Evolutionary conservation across 2,888 invertebrate genomes (phyloP).

Genomic region (Acleris sparsana): DNA sequence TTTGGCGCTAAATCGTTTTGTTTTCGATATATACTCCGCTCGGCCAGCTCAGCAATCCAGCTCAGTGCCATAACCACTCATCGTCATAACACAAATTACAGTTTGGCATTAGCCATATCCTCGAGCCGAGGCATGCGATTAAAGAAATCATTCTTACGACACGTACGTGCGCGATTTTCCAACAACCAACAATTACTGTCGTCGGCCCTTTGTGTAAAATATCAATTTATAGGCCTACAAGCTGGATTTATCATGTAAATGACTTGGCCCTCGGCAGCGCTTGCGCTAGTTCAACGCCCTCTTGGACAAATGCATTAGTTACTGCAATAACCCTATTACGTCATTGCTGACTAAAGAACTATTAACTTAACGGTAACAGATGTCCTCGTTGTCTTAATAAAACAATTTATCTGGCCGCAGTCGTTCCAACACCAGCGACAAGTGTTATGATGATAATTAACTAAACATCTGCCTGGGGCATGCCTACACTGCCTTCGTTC

Average conservation of each 20-base stretch:
- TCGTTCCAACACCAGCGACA: slow-evolving; percentile 10
- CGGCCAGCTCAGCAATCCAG: slow-evolving; percentile 30
- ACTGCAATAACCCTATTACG: slow-evolving; percentile 34
- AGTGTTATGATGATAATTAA: background rate
- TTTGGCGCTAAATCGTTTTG: slow-evolving; percentile 7
- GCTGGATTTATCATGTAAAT: slow-evolving; percentile 41
- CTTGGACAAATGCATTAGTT: slow-evolving; percentile 44
- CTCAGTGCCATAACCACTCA: slow-evolving; percentile 44
- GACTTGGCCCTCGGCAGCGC: slow-evolving; percentile 31
- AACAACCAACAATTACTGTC: slow-evolving; percentile 64
- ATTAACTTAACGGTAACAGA: slow-evolving; percentile 31
- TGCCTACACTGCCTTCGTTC: background rate
- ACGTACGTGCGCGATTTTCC: slow-evolving; percentile 56
- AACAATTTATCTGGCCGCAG: slow-evolving; percentile 19
- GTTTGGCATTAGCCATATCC: slow-evolving; percentile 55
- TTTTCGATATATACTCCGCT: slow-evolving; percentile 6
- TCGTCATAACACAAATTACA: slow-evolving; percentile 57
- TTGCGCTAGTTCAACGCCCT: slow-evolving; percentile 45
- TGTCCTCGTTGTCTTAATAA: slow-evolving; percentile 19
- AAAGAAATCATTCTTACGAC: slow-evolving; percentile 61
- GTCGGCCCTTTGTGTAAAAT: slow-evolving; percentile 62
- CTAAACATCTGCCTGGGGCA: background rate
- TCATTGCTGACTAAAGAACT: slow-evolving; percentile 26
- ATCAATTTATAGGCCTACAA: slow-evolving; percentile 57
- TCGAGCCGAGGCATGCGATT: slow-evolving; percentile 56